Evolutionary conservation across 2,113 vertebrate genomes (phyloP).

Genomic region (Calypte anna): DNA sequence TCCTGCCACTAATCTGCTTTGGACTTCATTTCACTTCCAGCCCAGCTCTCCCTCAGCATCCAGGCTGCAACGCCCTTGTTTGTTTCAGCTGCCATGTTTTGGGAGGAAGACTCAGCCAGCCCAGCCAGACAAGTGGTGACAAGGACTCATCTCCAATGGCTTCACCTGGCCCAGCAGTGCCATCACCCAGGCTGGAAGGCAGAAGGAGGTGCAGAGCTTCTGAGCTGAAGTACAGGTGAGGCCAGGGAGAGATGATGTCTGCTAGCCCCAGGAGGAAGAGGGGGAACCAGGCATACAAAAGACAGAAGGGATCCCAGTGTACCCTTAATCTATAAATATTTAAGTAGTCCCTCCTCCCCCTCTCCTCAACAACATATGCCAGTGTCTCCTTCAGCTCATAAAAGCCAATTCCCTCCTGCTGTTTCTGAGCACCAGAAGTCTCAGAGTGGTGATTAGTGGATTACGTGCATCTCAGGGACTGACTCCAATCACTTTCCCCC

Average conservation of each 20-base stretch:
- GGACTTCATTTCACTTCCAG: background rate
- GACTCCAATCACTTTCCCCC: constrained; percentile 78
- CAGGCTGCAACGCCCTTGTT: background rate
- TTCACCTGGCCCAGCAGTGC: background rate
- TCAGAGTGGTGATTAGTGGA: constrained; percentile 75
- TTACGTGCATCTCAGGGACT: constrained; percentile 75
- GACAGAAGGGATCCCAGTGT: constrained; percentile 34
- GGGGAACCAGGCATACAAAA: constrained; percentile 3
- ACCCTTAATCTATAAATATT: constrained; percentile 70
- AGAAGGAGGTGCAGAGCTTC: background rate
- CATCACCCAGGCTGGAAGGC: background rate
- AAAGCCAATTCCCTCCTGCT: constrained; percentile 69
- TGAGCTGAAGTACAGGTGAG: background rate
- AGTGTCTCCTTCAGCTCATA: constrained; percentile 64
- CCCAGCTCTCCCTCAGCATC: background rate
- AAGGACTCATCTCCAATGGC: background rate
- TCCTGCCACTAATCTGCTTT: no score
- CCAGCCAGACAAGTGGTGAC: accelerated
- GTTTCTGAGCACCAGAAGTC: constrained; percentile 61
- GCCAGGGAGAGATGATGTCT: background rate
- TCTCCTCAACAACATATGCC: constrained; percentile 62
- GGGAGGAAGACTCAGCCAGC: background rate
- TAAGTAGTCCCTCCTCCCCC: constrained; percentile 51
- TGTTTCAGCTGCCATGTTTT: background rate
- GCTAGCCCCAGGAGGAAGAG: background rate